These are phyloP conservation scores for Chrysaora quinquecirrha DNA, from an alignment of 30 jellyfish, hydroid and myxozoan species.

Conservation along the genomic window DNA sequence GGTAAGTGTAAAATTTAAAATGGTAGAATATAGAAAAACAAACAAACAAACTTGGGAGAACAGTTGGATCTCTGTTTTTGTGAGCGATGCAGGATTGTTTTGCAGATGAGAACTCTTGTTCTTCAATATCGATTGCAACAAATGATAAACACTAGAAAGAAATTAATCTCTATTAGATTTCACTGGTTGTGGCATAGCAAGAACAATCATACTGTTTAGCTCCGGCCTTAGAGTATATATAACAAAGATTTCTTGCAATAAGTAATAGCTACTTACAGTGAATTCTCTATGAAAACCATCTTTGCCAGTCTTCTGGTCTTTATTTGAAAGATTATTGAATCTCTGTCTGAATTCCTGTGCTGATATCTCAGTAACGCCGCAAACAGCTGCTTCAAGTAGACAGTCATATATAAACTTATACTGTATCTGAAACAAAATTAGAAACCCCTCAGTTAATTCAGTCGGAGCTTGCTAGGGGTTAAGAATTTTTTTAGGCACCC, in stretches of 20 bases:
- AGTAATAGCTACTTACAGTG: constrained; percentile 43
- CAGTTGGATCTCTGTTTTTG: constrained; percentile 62
- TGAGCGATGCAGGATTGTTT: constrained; percentile 14
- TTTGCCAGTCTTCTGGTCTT: constrained; percentile 38
- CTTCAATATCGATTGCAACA: constrained; percentile 39
- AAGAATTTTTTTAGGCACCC: too few species aligned
- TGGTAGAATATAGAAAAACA: too few species aligned
- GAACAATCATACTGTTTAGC: too few species aligned
- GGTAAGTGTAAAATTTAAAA: too few species aligned
- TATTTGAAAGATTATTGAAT: constrained; percentile 16
- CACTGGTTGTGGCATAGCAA: too few species aligned
- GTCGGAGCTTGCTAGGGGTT: too few species aligned
- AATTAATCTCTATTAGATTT: too few species aligned
- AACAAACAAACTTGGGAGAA: constrained; percentile 68
- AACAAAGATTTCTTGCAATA: too few species aligned
- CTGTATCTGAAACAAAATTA: constrained; percentile 55
- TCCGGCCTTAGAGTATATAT: too few species aligned
- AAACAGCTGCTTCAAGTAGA: constrained; percentile 66
- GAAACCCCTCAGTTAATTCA: too few species aligned
- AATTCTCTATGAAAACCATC: constrained; percentile 62
- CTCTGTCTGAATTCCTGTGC: constrained; percentile 55
- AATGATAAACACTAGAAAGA: constrained; percentile 28
- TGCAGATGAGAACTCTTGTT: constrained; percentile 61
- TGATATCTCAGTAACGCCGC: constrained; percentile 77
- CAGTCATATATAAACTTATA: constrained; percentile 76